Percentiles rank a stretch among this genome's conserved stretches.
Evolutionary conservation across 2,888 invertebrate species (phyloP).

Genomic region (Dorcus parallelipipedus): DNA sequence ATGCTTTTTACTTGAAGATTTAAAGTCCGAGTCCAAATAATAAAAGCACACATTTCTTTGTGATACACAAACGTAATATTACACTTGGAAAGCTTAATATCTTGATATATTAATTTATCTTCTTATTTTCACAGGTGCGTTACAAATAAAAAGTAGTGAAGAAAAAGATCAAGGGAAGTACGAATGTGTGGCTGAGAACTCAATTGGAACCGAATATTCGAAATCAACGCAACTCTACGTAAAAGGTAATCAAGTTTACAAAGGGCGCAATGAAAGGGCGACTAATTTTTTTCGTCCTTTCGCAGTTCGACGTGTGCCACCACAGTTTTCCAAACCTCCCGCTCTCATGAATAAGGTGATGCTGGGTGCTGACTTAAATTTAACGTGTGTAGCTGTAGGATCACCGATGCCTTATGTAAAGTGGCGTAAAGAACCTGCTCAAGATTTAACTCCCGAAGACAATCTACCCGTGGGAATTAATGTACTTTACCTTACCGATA

Average conservation of each 20-base stretch:
- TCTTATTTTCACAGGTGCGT: conserved; percentile 61
- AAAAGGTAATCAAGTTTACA: conserved; percentile 64
- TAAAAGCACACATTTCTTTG: no score
- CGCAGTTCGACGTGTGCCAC: conserved; percentile 88
- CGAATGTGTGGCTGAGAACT: conserved; percentile 93
- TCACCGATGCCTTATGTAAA: conserved; percentile 98
- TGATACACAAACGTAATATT: no score
- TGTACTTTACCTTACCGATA: conserved; percentile 79
- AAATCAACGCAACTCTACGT: conserved; percentile 88
- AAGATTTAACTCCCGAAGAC: conserved; percentile 86
- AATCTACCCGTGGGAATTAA: conserved; percentile 82
- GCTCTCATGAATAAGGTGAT: conserved; percentile 83
- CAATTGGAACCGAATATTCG: conserved; percentile 89
- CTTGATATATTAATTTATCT: conserved; percentile 1
- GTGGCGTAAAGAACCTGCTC: conserved; percentile 79
- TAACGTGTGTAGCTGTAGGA: conserved; percentile 96
- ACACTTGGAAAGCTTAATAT: no score
- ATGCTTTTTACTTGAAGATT: no score
- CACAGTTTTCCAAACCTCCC: conserved; percentile 92
- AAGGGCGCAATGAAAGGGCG: conserved; percentile 8
- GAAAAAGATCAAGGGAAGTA: conserved; percentile 93
- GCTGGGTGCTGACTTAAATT: conserved; percentile 84
- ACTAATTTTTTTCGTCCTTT: conserved; percentile 14
- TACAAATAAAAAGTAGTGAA: conserved; percentile 87
- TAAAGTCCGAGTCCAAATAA: no score